Base-by-base conservation (phyloP, 2,888 invertebrate species). In the Congeria kusceri region DNA sequence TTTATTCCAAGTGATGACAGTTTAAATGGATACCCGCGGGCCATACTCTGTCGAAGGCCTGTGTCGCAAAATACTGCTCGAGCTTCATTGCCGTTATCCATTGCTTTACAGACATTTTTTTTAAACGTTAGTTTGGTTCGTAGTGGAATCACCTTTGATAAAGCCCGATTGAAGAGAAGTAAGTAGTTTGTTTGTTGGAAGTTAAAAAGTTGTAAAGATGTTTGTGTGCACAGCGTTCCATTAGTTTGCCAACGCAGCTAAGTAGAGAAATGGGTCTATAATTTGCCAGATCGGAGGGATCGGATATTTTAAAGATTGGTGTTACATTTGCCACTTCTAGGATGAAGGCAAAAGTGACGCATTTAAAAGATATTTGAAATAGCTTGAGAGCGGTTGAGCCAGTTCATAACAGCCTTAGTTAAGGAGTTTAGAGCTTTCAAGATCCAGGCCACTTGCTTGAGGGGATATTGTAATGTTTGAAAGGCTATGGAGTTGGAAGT, bases 241-340 rank as follows among this genome's bases (percentile, higher is more conserved):
- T 64, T 5, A 59, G 25, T 44, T 72, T 65, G 2, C 59, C 59
- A 5, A 72, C 29, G 11, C 15, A 23, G 27, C 53, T 64, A 4
- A 65, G 47, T 2, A 72, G 59, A n/a, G 65, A 56, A 3, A 72
- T 59, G 5, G 72, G 65, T 28, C 72, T 27, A 39, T 65, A 72
- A 7, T 72, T 65, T 11, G 27, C 13, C 11, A 28, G 57, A 18
- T 25, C 23, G 11, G 63, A 63, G 1, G 27, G 56, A 32, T 63
- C 63, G 5, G 18, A 27, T 11, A 39, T 39, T 59, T 72, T 65
- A 23, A 32, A 61, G 20, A 72, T 32, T 32, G 72, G 65, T 3
- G 53, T 47, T 1, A 66, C 65, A 28, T 57, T 47, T 9, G 56
- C 72, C 27, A 27, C 59, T 72, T 72, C 72, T 65, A 72, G 13